A percentile compares a stretch with the other conserved stretches of the same genome.
Conservation (phyloP, 2,797 vertebrate species). For the Gambusia yucatana region DNA sequence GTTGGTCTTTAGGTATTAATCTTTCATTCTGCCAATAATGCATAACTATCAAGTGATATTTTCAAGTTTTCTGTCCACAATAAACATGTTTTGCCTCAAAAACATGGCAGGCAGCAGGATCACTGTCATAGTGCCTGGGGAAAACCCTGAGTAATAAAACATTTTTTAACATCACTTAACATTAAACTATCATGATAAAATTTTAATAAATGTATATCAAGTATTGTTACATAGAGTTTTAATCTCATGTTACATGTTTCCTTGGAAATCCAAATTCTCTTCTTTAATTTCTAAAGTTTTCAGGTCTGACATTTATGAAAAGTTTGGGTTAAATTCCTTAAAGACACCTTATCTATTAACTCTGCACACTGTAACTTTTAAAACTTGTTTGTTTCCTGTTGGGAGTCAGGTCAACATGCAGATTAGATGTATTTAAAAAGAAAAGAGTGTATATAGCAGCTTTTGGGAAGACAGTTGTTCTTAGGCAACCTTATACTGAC, state of each 20-base stretch:
- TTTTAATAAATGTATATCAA: not conserved
- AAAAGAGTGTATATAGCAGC: conserved; percentile 23
- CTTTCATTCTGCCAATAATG: too few relatives aligned
- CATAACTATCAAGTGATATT: too few relatives aligned
- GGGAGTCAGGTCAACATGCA: not conserved
- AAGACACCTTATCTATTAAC: not conserved
- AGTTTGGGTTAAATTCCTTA: not conserved
- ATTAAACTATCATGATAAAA: not conserved
- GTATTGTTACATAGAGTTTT: not conserved
- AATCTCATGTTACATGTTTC: not conserved
- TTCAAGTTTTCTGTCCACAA: too few relatives aligned
- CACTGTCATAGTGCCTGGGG: too few relatives aligned
- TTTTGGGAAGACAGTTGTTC: conserved; percentile 42
- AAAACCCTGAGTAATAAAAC: not conserved
- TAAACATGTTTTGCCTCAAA: too few relatives aligned
- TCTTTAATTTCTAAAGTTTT: not conserved
- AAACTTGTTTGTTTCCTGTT: not conserved
- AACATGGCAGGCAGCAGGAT: too few relatives aligned
- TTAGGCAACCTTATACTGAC: conserved; percentile 56
- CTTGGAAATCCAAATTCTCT: not conserved
- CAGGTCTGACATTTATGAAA: not conserved
- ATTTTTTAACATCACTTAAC: not conserved
- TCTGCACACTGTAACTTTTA: not conserved
- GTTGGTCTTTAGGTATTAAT: too few relatives aligned
- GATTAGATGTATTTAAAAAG: conserved; percentile 20